These are phyloP conservation scores for Suncus etruscus DNA, from an alignment of 2,113 vertebrate species.

Conservation along the genomic window DNA sequence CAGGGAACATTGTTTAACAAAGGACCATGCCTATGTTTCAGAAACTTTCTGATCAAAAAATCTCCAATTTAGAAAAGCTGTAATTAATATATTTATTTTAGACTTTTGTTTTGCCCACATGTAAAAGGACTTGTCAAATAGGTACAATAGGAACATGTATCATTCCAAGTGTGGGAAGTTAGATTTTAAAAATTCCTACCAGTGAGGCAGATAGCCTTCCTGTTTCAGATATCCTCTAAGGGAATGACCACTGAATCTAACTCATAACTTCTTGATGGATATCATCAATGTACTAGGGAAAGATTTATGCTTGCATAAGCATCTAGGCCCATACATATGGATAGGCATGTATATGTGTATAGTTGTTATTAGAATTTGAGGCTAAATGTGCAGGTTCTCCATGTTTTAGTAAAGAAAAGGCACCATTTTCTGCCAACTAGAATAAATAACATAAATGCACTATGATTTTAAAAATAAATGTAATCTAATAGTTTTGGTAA, in stretches of 20 bases:
- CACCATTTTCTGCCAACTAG: neutral
- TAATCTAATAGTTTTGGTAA: neutral
- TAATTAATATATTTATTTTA: neutral
- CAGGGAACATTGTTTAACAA: neutral
- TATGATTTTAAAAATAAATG: neutral
- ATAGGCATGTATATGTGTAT: neutral
- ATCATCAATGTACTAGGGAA: neutral
- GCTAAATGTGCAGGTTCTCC: neutral
- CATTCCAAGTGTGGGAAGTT: conserved; percentile 1
- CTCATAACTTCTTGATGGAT: neutral
- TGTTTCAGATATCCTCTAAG: neutral
- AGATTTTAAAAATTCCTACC: neutral
- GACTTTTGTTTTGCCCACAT: neutral
- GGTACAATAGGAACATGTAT: neutral
- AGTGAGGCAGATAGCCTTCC: neutral
- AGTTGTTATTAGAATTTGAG: neutral
- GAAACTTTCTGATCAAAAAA: neutral
- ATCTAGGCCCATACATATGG: neutral
- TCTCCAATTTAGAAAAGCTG: neutral
- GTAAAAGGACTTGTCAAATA: neutral
- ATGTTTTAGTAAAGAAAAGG: neutral
- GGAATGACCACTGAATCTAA: neutral
- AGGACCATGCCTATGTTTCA: neutral
- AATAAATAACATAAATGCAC: neutral
- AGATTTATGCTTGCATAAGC: no score